Evolutionary conservation across 2,797 vertebrate species (phyloP), one percentile per base, ranked within the genome.

Genomic region (Sebastes kiyomatsui): DNA sequence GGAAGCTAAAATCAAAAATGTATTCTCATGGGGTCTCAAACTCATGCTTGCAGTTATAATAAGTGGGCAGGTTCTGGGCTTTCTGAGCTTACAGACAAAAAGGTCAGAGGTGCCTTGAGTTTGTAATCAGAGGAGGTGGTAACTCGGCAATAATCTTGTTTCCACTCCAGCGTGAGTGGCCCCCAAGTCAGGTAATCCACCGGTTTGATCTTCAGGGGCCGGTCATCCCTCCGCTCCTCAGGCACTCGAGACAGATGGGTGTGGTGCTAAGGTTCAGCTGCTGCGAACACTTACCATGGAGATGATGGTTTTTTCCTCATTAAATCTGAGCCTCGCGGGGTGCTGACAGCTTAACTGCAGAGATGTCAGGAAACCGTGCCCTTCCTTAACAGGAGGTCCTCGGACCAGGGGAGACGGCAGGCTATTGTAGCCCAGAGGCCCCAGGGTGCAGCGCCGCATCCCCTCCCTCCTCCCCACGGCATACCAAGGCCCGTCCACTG

Each of bases 301-400:
- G 93, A 95, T 90, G 93, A 93, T 93, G 92, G 30, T 85, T 90
- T 91, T 87, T 91, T 88, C 89, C 94, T 94, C 93, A 93, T 95
- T 94, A 94, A 94, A 92, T 92, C 90, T 91, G 89, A 90, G 90
- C 80, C 90, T 87, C 1, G 80, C 56, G 1, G 85, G 89, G 92
- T 87, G 92, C 86, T 95, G 95, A 95, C 92, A 94, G 94, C 89
- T 94, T 94, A 94, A 95, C 91, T 94, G 93, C 92, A 62, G 91
- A 77, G 86, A 94, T 93, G 93, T 95, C 93, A 93, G 87, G 88
- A 92, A 92, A 93, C 88, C 3, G 79, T 90, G 86, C 86, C 91
- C 90, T 92, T 80, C 71, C 71, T 67, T 91, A 87, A 92, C 88
- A 84, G 86, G 91, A 92, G 91, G 92, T 90, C 92, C 69, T 59